Evolutionary conservation across 2,888 invertebrate genomes (phyloP), one percentile per base, ranked within the genome.

Genomic region (Eutolmus rufibarbis): DNA sequence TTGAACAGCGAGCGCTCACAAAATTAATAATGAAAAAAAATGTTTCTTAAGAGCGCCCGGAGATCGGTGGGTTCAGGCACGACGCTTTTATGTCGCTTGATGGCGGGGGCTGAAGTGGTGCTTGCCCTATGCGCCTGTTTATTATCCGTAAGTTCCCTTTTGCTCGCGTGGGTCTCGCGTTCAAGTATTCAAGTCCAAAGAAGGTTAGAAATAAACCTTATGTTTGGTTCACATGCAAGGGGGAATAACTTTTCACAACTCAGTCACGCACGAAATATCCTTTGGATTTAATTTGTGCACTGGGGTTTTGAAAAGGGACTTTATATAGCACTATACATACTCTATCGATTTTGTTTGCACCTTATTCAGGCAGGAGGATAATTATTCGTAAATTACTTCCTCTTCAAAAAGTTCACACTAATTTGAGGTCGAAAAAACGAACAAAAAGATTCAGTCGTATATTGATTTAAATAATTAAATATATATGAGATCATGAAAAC

Each of bases 191-290:
- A 66, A 66, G 57, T 37, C 19, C 16, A 37, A 19, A 37, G 23
- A 19, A 37, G 37, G 66, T 40, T 46, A 74, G 87, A 81, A 76
- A 46, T 79, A 74, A 77, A 86, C 88, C 86, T 88, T 66, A 88
- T 87, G 88, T 86, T 78, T n/a, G 77, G 56, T 88, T 88, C 88
- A 56, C 88, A 88, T 88, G 88, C 88, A 87, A 88, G 56, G 82
- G 82, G 78, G 46, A 19, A 66, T 40, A 34, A 37, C 57, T 87
- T 88, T 87, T 87, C 84, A 88, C 51, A 84, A 86, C 66, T 85
- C 84, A 88, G 87, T 88, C 88, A 88, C 88, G 88, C 88, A 88
- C 77, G 74, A 77, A 87, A 77, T 85, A 87, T 78, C 79, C 40
- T 87, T 87, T 87, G 84, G 85, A 77, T 78, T 74, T 88, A 66